Percentiles rank a stretch among this genome's conserved stretches.
Evolutionary conservation across 2,113 vertebrate genomes (phyloP).

Genomic region (Struthio camelus): DNA sequence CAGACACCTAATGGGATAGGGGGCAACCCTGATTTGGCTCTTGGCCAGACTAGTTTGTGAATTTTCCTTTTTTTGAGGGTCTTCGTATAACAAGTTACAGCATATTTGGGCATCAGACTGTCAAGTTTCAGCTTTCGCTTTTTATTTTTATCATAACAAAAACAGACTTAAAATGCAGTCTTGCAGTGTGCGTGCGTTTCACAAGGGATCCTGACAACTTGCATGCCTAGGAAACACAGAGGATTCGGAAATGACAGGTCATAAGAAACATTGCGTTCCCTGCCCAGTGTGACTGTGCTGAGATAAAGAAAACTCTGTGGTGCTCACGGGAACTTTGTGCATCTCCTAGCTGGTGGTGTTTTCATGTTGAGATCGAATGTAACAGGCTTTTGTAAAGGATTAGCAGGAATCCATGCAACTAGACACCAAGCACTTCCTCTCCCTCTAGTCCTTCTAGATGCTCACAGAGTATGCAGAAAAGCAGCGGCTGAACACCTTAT

Average conservation of each 20-base stretch:
- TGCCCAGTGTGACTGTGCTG: background rate
- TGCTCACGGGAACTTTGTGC: background rate
- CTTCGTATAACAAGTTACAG: background rate
- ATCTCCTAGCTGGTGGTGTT: background rate
- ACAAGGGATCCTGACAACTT: background rate
- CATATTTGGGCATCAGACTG: background rate
- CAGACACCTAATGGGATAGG: background rate
- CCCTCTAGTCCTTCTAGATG: background rate
- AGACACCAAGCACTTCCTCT: background rate
- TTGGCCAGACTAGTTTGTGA: background rate
- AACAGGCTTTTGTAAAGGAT: background rate
- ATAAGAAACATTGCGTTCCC: background rate
- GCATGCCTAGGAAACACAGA: background rate
- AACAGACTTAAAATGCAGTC: background rate
- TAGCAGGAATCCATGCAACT: background rate
- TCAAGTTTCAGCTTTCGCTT: background rate
- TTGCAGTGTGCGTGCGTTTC: rapidly evolving
- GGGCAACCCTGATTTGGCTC: background rate
- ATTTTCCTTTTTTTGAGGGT: background rate
- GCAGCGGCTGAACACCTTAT: background rate
- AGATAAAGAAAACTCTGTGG: background rate
- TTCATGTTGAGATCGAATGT: rapidly evolving
- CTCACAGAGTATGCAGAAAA: background rate
- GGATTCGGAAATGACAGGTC: background rate
- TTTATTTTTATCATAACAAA: background rate